Percentiles rank a stretch among this genome's conserved stretches.
phyloP scores from a whole-genome alignment of 64 coral and sea anemone species.

The Pocillopora verrucosa region DNA sequence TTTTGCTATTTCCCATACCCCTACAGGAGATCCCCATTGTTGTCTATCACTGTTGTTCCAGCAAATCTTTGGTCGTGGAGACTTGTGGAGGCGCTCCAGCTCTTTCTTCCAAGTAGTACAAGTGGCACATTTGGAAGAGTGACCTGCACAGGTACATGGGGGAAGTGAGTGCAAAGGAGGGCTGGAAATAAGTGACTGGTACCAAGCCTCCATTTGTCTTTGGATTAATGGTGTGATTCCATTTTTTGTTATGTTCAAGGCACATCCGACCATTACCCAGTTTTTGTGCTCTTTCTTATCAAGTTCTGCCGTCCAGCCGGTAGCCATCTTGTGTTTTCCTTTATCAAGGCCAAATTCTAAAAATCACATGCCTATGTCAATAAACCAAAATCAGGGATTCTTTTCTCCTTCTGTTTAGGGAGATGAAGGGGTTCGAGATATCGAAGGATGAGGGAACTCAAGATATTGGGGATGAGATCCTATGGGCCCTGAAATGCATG shows the following conservation, averaged over 20 bases:
- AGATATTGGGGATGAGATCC: too few species aligned
- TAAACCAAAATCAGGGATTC: neutral
- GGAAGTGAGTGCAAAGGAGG: neutral
- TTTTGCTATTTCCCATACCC: conserved; percentile 65
- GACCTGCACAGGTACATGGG: neutral
- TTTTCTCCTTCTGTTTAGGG: too few species aligned
- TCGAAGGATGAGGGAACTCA: too few species aligned
- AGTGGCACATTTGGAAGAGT: neutral
- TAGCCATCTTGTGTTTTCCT: neutral
- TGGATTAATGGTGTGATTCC: conserved; percentile 36
- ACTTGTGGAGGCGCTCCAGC: conserved; percentile 1
- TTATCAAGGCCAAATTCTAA: neutral
- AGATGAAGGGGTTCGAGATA: too few species aligned
- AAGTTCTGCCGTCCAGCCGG: conserved; percentile 18
- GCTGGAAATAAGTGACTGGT: conserved; percentile 14
- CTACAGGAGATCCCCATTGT: conserved; percentile 35
- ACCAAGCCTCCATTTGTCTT: conserved; percentile 17
- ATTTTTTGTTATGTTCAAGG: conserved; percentile 44
- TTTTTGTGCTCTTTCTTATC: conserved; percentile 45
- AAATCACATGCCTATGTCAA: neutral
- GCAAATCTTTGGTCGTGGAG: neutral
- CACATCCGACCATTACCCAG: conserved; percentile 55
- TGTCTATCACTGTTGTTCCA: conserved; percentile 51
- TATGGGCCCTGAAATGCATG: too few species aligned
- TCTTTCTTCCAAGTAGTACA: conserved; percentile 11